Percentiles rank a stretch among this genome's conserved stretches.
phyloP scores from a whole-genome alignment of 2,113 vertebrate species.

The Lophotis ruficrista region DNA sequence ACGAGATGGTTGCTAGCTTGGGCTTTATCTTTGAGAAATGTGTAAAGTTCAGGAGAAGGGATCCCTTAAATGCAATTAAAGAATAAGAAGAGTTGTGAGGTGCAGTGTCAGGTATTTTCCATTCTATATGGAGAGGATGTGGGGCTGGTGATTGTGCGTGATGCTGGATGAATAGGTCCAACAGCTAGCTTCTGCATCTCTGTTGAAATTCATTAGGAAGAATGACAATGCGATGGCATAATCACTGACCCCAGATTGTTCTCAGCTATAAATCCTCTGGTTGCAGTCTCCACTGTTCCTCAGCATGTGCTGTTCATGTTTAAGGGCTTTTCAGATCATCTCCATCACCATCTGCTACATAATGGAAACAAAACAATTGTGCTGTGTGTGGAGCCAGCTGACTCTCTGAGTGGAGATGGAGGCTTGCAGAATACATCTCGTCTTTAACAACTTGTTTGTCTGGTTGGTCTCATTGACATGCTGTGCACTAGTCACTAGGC shows the following conservation, averaged over 20 bases:
- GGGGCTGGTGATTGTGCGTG: background rate
- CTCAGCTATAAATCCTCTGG: constrained; percentile 26
- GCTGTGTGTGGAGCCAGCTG: constrained; percentile 19
- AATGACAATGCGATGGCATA: constrained; percentile 11
- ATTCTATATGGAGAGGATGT: background rate
- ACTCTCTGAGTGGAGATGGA: background rate
- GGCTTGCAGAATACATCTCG: background rate
- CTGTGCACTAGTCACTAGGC: background rate
- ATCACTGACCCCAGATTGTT: constrained; percentile 34
- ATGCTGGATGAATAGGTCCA: background rate
- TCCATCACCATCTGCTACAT: constrained; percentile 45
- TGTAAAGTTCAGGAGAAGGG: background rate
- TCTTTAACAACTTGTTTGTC: background rate
- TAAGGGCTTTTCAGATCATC: constrained; percentile 59
- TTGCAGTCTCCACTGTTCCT: background rate
- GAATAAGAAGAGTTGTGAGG: background rate
- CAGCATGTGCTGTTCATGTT: constrained; percentile 5
- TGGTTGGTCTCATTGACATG: background rate
- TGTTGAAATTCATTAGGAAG: background rate
- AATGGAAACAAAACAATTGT: constrained; percentile 28
- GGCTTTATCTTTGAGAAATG: background rate
- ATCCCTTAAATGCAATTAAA: background rate
- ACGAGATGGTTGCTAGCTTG: background rate
- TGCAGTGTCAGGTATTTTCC: background rate
- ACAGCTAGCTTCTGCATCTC: background rate